phyloP scores from a whole-genome alignment of 2,797 vertebrate species.

The Megaceryle alcyon region DNA sequence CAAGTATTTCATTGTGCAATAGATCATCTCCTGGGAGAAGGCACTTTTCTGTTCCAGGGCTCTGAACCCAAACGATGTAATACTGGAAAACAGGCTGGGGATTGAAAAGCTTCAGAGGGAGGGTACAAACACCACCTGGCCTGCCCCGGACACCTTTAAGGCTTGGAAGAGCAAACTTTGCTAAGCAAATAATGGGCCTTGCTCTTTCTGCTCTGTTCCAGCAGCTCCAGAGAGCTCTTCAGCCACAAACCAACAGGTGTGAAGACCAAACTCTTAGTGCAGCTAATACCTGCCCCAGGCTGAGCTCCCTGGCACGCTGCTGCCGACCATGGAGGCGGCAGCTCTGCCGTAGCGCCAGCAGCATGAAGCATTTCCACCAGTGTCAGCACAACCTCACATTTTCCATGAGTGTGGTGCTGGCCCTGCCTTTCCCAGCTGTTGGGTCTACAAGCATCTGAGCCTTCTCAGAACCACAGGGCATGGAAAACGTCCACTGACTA shows the following conservation, averaged over 20 bases:
- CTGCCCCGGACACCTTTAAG: neutral
- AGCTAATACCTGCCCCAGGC: neutral
- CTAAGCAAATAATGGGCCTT: neutral
- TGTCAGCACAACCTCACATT: neutral
- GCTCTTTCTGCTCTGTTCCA: neutral
- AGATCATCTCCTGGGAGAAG: slow-evolving; percentile 33
- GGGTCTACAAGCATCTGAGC: neutral
- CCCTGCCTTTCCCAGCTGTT: neutral
- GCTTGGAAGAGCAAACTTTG: neutral
- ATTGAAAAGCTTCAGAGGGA: neutral
- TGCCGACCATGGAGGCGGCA: neutral
- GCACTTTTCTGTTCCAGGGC: neutral
- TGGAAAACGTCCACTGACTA: neutral
- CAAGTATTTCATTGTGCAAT: slow-evolving; percentile 36
- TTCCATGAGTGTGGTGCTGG: neutral
- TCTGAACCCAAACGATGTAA: neutral
- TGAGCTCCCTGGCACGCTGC: neutral
- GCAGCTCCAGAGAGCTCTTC: neutral
- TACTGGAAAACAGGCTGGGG: neutral
- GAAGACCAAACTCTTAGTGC: neutral
- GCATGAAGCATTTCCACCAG: neutral
- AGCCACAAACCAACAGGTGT: neutral
- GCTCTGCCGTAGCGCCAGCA: neutral
- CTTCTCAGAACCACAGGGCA: neutral
- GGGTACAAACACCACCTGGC: neutral